Conservation (phyloP, 2,113 vertebrate genomes). For the Bolborhynchus lineola region DNA sequence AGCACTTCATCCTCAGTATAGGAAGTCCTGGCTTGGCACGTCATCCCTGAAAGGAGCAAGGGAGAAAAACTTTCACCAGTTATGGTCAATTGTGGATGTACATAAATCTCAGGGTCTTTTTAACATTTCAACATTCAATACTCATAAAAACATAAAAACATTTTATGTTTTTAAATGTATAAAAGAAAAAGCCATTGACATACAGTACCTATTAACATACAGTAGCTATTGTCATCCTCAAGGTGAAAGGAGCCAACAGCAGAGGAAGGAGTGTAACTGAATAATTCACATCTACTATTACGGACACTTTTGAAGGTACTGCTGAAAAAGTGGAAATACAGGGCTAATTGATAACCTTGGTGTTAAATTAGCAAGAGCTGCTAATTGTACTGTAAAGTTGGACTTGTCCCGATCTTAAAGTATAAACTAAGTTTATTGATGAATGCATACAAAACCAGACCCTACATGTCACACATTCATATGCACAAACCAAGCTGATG, state of each 20-base stretch:
- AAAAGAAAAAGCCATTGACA: not conserved
- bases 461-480: not conserved
- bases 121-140: not conserved
- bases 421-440: rapidly evolving
- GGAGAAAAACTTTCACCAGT: not conserved
- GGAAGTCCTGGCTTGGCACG: slow-evolving; percentile 96
- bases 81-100: not conserved
- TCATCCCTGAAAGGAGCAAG: slow-evolving; percentile 86
- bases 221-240: not conserved
- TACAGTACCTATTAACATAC: not conserved
- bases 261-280: rapidly evolving
- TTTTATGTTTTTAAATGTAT: not conserved
- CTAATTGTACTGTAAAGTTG: not conserved
- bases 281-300: not conserved
- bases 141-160: not conserved
- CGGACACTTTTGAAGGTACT: not conserved
- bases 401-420: not conserved
- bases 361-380: not conserved
- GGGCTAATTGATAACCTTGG: not conserved
- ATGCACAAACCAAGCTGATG: rapidly evolving
- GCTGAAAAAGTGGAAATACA: not conserved
- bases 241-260: not conserved
- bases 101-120: rapidly evolving
- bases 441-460: rapidly evolving
- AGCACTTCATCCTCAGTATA: slow-evolving; percentile 98